phyloP scores from a whole-genome alignment of 23 tunicate species.

The Halocynthia roretzi region DNA sequence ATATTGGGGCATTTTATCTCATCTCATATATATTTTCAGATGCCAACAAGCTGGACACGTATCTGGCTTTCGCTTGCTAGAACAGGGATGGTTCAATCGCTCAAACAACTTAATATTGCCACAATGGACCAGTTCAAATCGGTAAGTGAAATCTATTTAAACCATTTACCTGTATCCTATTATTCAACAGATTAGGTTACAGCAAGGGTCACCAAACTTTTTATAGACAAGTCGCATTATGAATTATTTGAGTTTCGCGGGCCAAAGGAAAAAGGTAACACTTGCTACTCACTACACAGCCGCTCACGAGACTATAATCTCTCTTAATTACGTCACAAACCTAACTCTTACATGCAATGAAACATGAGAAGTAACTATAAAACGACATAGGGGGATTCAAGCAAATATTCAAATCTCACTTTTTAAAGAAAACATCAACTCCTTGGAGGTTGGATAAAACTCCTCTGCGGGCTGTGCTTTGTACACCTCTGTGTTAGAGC shows the following conservation, averaged over 20 bases:
- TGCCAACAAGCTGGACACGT: constrained; percentile 53
- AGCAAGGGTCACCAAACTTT: neutral
- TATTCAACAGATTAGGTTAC: too few relatives aligned
- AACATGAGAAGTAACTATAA: too few relatives aligned
- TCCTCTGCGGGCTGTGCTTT: too few relatives aligned
- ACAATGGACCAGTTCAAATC: constrained; percentile 51
- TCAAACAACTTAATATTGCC: constrained; percentile 23
- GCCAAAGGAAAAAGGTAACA: constrained; percentile 36
- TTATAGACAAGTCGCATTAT: neutral
- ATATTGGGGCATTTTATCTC: neutral
- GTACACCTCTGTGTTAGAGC: too few relatives aligned
- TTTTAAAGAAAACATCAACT: too few relatives aligned
- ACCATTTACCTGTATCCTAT: neutral
- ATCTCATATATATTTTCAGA: constrained; percentile 23
- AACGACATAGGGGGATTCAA: too few relatives aligned
- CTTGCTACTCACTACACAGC: constrained; percentile 24
- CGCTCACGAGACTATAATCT: neutral
- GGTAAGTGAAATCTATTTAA: constrained; percentile 29
- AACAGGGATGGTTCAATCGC: constrained; percentile 7
- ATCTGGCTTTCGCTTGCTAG: constrained; percentile 36
- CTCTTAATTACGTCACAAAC: too few relatives aligned
- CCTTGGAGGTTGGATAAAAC: too few relatives aligned
- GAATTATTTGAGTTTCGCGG: constrained; percentile 24
- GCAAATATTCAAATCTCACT: too few relatives aligned
- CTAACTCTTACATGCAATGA: too few relatives aligned